These are phyloP conservation scores for Pelecanoides urinatrix DNA, from an alignment of 2,113 vertebrate species.

Conservation along the genomic window DNA sequence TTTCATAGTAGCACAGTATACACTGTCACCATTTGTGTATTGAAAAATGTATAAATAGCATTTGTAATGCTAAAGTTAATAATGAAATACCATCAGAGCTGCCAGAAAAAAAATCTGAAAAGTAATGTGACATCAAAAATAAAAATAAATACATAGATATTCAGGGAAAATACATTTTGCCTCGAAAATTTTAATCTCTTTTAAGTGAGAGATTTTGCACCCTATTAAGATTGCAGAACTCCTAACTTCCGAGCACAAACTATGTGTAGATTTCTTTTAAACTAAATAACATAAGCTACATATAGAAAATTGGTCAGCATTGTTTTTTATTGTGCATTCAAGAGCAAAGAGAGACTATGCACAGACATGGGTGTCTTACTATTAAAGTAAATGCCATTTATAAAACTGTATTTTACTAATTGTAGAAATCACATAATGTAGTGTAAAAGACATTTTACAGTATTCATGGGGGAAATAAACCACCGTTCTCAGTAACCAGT, in stretches of 20 bases:
- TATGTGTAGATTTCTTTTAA: neutral
- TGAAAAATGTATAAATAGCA: slow-evolving; percentile 6
- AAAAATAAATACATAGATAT: neutral
- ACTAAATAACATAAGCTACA: neutral
- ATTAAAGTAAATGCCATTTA: neutral
- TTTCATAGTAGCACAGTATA: neutral
- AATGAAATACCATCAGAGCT: neutral
- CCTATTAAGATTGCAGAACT: neutral
- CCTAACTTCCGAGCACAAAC: neutral
- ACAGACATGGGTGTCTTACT: neutral
- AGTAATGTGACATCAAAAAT: neutral
- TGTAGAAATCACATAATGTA: neutral
- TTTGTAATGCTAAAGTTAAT: neutral
- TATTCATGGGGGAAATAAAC: neutral
- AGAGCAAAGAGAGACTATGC: neutral
- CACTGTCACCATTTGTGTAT: neutral
- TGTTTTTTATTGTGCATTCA: neutral
- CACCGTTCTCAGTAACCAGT: neutral
- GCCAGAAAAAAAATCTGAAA: neutral
- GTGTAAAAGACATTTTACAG: neutral
- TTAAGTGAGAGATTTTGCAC: neutral
- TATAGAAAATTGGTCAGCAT: neutral
- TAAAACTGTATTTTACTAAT: neutral
- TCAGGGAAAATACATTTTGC: neutral
- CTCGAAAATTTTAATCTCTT: neutral